phyloP scores from a whole-genome alignment of 2,113 vertebrate species.

The Isurus oxyrinchus region DNA sequence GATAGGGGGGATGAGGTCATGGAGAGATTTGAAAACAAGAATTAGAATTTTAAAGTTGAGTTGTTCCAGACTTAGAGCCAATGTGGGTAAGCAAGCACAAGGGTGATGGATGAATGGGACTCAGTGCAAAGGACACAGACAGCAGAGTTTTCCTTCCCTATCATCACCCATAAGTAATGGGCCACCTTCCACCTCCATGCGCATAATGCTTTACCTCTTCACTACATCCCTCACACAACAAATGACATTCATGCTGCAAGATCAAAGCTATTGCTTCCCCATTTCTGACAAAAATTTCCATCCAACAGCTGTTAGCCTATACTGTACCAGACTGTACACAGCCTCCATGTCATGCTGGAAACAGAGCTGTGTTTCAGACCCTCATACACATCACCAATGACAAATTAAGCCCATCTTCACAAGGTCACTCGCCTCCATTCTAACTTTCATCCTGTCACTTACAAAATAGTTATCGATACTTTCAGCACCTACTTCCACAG shows the following conservation, averaged over 20 bases:
- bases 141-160: neutral
- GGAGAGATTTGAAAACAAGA: neutral
- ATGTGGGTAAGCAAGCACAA: neutral
- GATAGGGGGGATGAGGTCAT: neutral
- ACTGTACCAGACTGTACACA: neutral
- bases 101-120: neutral
- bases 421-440: neutral
- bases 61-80: neutral
- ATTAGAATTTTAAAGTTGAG: neutral
- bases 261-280: neutral
- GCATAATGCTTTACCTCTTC: neutral
- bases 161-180: neutral
- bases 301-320: neutral
- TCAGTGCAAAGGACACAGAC: neutral
- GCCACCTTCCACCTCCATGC: neutral
- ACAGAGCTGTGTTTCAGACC: neutral
- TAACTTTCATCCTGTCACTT: neutral
- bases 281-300: neutral
- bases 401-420: neutral
- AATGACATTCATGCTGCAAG: neutral
- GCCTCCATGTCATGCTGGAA: neutral
- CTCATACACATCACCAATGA: neutral
- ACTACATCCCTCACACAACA: neutral
- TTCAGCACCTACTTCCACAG: neutral
- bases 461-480: neutral